These are phyloP conservation scores for Nasua narica DNA, from an alignment of 2,797 vertebrate species.

Conservation along the genomic window DNA sequence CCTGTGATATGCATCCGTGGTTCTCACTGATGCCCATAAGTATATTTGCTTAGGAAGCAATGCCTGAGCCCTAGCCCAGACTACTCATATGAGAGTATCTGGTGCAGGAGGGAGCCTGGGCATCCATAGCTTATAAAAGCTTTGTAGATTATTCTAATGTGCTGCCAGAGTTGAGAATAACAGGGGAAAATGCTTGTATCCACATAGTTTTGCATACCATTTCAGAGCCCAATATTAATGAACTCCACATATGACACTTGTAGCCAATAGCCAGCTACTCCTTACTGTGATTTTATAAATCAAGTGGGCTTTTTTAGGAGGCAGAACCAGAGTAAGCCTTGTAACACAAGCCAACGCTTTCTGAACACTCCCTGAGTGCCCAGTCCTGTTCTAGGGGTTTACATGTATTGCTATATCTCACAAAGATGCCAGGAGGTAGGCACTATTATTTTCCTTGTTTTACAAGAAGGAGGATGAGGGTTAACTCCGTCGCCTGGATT, in stretches of 20 bases:
- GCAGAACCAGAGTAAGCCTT: not conserved
- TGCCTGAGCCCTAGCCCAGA: not conserved
- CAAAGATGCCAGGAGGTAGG: too few species aligned
- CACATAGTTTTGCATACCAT: not conserved
- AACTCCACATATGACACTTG: not conserved
- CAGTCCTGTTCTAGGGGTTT: not conserved
- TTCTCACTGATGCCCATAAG: not conserved
- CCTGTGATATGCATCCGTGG: fast-evolving
- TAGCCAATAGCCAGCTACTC: not conserved
- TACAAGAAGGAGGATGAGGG: not conserved
- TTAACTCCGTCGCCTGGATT: not conserved
- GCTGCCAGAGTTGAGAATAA: not conserved
- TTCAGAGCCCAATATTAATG: not conserved
- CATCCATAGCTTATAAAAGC: not conserved
- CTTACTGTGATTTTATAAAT: not conserved
- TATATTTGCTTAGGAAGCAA: not conserved
- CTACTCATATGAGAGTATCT: not conserved
- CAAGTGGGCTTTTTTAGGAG: not conserved
- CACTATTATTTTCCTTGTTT: not conserved
- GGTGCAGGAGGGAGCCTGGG: not conserved
- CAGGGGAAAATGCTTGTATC: not conserved
- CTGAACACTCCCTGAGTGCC: not conserved
- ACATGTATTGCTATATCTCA: not conserved
- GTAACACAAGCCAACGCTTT: too few species aligned
- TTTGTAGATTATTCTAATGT: not conserved